Percentiles rank a stretch among this genome's conserved stretches.
phyloP scores from a whole-genome alignment of 2,113 vertebrate genomes.

The Lycaon pictus region DNA sequence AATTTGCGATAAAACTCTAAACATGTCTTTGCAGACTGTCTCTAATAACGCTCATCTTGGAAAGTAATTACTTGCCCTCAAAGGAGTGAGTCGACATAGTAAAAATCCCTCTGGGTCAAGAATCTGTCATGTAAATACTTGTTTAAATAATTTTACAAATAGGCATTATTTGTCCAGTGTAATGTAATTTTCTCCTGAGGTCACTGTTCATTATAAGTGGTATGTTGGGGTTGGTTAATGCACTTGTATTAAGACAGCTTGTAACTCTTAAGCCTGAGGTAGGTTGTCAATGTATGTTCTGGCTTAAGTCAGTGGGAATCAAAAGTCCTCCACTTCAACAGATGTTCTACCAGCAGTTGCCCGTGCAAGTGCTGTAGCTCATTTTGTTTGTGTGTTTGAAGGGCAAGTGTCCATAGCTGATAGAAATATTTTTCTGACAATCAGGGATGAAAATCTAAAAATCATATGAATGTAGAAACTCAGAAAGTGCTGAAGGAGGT shows the following conservation, averaged over 20 bases:
- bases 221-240: neutral
- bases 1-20: constrained; percentile 78
- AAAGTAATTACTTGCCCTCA: constrained; percentile 71
- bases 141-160: constrained; percentile 63
- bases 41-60: constrained; percentile 62
- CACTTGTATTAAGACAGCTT: neutral
- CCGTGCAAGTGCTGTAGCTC: neutral
- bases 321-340: neutral
- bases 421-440: neutral
- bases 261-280: neutral
- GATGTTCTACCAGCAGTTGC: neutral
- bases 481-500: neutral
- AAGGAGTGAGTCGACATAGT: constrained; percentile 66
- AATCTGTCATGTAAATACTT: constrained; percentile 64
- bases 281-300: neutral
- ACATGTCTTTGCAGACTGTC: constrained; percentile 80
- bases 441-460: neutral
- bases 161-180: neutral
- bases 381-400: constrained; percentile 35
- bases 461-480: neutral
- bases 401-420: neutral
- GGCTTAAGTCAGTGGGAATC: neutral
- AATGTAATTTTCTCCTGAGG: neutral
- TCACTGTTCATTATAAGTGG: constrained; percentile 17
- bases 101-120: constrained; percentile 63